Conservation (phyloP, 1,140 invertebrate genomes). For the Zaprionus lachaisei region DNA sequence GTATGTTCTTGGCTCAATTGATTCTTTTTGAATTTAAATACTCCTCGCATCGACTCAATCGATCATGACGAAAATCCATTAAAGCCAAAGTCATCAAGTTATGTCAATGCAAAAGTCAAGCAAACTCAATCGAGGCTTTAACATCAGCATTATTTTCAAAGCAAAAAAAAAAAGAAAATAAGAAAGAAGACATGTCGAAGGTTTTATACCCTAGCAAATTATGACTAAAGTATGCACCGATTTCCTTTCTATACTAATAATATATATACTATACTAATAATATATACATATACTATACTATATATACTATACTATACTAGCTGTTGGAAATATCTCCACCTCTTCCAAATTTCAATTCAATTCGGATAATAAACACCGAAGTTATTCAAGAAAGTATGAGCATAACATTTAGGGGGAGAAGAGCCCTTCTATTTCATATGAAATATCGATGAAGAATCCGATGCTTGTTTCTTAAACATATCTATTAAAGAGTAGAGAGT, state of each 20-base stretch:
- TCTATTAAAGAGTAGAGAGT: too few relatives aligned
- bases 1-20: constrained; percentile 2
- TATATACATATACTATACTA: too few relatives aligned
- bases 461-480: too few relatives aligned
- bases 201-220: background rate
- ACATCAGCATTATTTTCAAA: constrained; percentile 4
- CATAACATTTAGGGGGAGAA: too few relatives aligned
- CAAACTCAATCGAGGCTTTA: background rate
- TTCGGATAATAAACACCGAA: too few relatives aligned
- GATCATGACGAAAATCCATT: constrained; percentile 3
- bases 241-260: background rate
- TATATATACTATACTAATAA: too few relatives aligned
- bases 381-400: too few relatives aligned
- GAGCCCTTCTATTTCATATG: too few relatives aligned
- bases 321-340: too few relatives aligned
- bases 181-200: background rate
- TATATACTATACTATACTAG: too few relatives aligned
- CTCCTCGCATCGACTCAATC: background rate
- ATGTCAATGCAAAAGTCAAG: background rate
- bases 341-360: too few relatives aligned
- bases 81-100: background rate
- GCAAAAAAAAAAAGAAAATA: background rate
- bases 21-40: constrained; percentile 1
- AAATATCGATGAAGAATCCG: rapidly evolving
- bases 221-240: background rate